Evolutionary conservation across 1,140 invertebrate genomes (phyloP), one percentile per base, ranked within the genome.

Genomic region (Brachystomella parvula): DNA sequence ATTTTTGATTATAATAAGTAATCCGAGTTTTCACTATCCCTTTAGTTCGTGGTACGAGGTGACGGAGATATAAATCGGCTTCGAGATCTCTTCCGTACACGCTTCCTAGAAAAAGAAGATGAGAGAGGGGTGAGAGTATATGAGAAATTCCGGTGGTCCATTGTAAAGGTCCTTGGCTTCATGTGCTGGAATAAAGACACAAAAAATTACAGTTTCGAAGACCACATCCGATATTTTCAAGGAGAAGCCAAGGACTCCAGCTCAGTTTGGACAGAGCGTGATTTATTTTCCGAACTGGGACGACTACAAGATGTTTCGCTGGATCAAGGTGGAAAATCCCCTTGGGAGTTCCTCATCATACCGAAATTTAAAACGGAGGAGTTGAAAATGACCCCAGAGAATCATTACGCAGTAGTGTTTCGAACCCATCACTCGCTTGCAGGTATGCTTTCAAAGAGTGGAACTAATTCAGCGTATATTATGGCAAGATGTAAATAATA

Each of bases 291-390:
- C n/a, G 65, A 65, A 59, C n/a, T 73, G 3, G 62, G 47, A 33
- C 57, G 49, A 24, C 26, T 71, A n/a, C 66, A 73, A 33, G 72
- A 73, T 19, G 35, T 61, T 19, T 64, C 61, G 17, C 29, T 47
- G 21, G 24, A 49, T 9, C 17, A 30, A 1, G 26, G 32, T 24
- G 63, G 63, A 19, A 68, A 64, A 21, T 53, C 69, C 2, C 72
- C 67, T 2, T 73, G 72, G 72, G 72, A 73, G 60, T 65, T 71
- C 39, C 65, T 73, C 6, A 64, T 73, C 15, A 64, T 73, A 44
- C 71, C 71, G 1, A 66, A 70, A 47, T 70, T 61, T 47, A 66
- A 49, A 19, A 19, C 3, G 49, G 58, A 26, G 47, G n/a, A 19
- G 53, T 56, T 32, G 19, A n/a, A 47, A 44, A 32, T 2, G 28